Evolutionary conservation across 2,888 invertebrate genomes (phyloP), one percentile per base, ranked within the genome.

Genomic region (Cabera pusaria): DNA sequence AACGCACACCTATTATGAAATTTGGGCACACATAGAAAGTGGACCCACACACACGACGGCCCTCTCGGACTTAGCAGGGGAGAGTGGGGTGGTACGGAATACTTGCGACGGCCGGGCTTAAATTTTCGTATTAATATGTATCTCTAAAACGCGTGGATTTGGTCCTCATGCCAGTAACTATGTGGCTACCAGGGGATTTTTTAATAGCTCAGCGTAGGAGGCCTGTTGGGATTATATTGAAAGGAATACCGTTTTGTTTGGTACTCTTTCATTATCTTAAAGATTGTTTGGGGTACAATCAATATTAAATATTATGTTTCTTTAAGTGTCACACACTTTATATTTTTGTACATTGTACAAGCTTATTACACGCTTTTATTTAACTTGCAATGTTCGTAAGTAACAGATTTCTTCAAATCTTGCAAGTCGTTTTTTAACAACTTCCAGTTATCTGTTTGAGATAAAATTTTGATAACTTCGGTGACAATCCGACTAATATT

Each of bases 41-140:
- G 53, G 67, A 57, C 69, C 61, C 72, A 61, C 76, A 74, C 68
- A 61, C 61, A 60, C 20, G 31, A 6, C 5, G 16, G 31, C 20
- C 25, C 45, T 46, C 55, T 79, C 81, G 86, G 85, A 85, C 87
- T 79, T 78, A 69, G 71, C 67, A 60, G 71, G 77, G 69, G 56
- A 71, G 70, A 64, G 64, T 59, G 53, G 76, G 72, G 62, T 69
- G 70, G 63, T 67, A 63, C 49, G 27, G 59, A 66, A 72, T 76
- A 78, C 84, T 81, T 80, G 76, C 77, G 73, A 78, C 66, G 65
- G 73, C 71, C 76, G 69, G 71, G 79, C 83, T 84, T 80, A 84
- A 84, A 86, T 84, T 84, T 76, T 73, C 80, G 77, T 82, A 85
- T 84, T 86, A 85, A 82, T 84, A 83, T 84, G 81, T 84, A 82